Conservation (phyloP, 1,140 invertebrate genomes). For the Drosophila auraria region DNA sequence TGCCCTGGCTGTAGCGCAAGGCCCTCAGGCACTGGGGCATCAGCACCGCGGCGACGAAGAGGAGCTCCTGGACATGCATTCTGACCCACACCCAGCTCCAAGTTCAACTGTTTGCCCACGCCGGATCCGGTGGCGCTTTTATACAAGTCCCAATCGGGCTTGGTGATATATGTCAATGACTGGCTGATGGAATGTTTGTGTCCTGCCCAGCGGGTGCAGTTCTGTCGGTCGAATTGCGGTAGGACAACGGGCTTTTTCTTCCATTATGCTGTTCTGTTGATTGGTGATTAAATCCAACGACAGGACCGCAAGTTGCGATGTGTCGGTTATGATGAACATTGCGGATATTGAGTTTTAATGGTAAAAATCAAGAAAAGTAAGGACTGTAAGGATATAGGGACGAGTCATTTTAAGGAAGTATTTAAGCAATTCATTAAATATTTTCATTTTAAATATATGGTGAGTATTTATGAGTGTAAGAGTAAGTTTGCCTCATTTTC, state of each 20-base stretch:
- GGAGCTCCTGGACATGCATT: slow-evolving; percentile 71
- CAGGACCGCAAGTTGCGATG: slow-evolving; percentile 42
- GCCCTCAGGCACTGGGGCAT: slow-evolving; percentile 65
- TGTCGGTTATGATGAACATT: not conserved
- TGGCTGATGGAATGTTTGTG: slow-evolving; percentile 71
- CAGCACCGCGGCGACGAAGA: slow-evolving; percentile 58
- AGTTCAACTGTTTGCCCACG: slow-evolving; percentile 46
- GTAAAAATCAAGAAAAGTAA: not conserved
- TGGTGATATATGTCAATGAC: slow-evolving; percentile 59
- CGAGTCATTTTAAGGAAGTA: too few species aligned
- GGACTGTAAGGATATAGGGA: not conserved
- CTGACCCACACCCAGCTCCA: slow-evolving; percentile 22
- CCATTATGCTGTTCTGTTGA: slow-evolving; percentile 48
- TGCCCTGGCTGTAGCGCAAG: slow-evolving; percentile 77
- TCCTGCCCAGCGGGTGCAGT: slow-evolving; percentile 53
- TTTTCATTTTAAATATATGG: too few species aligned
- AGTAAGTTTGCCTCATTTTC: not conserved
- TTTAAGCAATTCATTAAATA: too few species aligned
- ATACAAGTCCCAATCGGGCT: slow-evolving; percentile 57
- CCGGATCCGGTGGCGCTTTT: slow-evolving; percentile 35
- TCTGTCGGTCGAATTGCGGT: slow-evolving; percentile 47
- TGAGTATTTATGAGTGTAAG: too few species aligned
- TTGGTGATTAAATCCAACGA: slow-evolving; percentile 77
- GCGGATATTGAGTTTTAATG: slow-evolving; percentile 11
- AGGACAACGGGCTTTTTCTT: slow-evolving; percentile 47